phyloP scores from a whole-genome alignment of 2,888 invertebrate genomes.

The Linyphia triangularis region DNA sequence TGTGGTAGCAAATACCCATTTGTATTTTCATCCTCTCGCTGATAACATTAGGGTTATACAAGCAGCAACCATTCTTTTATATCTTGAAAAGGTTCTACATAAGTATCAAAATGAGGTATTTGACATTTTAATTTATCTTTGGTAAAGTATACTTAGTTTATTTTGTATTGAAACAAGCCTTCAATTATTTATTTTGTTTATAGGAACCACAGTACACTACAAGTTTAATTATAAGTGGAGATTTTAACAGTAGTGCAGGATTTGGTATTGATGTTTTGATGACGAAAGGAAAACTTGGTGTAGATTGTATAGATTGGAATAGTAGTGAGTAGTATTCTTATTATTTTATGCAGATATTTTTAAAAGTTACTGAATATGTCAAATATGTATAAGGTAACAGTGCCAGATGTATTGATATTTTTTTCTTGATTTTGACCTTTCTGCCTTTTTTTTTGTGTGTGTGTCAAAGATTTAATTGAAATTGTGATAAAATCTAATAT shows the following conservation, averaged over 20 bases:
- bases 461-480: too few relatives aligned
- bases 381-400: too few relatives aligned
- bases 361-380: too few relatives aligned
- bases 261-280: constrained; percentile 90
- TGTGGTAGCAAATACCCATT: constrained; percentile 89
- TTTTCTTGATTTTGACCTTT: too few relatives aligned
- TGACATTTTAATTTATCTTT: background rate
- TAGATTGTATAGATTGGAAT: constrained; percentile 87
- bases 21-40: constrained; percentile 95
- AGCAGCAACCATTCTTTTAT: constrained; percentile 86
- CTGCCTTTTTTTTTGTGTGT: too few relatives aligned
- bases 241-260: constrained; percentile 93
- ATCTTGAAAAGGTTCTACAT: constrained; percentile 84
- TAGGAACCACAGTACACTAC: constrained; percentile 82
- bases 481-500: too few relatives aligned
- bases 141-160: background rate
- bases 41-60: constrained; percentile 93
- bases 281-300: constrained; percentile 85
- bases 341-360: too few relatives aligned
- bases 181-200: background rate
- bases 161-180: background rate
- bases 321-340: constrained; percentile 89
- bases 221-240: constrained; percentile 90
- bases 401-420: too few relatives aligned
- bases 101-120: constrained; percentile 77